Conservation (phyloP, 1,140 invertebrate species). For the Drosophila erecta region DNA sequence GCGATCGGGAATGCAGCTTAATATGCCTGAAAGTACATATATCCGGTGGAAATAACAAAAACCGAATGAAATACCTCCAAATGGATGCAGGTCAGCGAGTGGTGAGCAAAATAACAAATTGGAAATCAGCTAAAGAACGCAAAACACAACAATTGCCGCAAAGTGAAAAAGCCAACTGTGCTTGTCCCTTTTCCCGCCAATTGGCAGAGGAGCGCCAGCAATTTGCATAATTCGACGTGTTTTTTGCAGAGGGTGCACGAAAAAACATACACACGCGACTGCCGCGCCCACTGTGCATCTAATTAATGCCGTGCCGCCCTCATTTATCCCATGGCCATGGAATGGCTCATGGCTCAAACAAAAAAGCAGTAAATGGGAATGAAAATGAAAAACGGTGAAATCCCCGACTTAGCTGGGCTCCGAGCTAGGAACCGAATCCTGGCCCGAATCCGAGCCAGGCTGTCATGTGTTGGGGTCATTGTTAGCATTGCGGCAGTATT, state of each 20-base stretch:
- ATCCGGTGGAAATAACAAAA: slow-evolving; percentile 77
- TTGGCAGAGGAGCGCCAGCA: slow-evolving; percentile 22
- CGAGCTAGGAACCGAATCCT: slow-evolving; percentile 10
- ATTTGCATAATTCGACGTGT: slow-evolving; percentile 54
- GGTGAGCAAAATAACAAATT: slow-evolving; percentile 3
- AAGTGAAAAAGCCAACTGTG: background rate
- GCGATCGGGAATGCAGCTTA: slow-evolving; percentile 58
- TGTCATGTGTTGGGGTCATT: slow-evolving; percentile 66
- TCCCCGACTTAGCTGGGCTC: slow-evolving; percentile 11
- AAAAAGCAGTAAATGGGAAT: background rate
- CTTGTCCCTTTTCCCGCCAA: slow-evolving; percentile 36
- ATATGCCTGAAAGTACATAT: slow-evolving; percentile 63
- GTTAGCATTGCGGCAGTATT: slow-evolving; percentile 79
- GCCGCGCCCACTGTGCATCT: slow-evolving; percentile 49
- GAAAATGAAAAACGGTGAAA: slow-evolving; percentile 2
- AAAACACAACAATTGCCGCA: slow-evolving; percentile 8
- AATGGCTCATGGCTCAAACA: background rate
- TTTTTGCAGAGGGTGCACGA: slow-evolving; percentile 3
- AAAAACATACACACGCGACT: slow-evolving; percentile 2
- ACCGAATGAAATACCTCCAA: slow-evolving; percentile 24
- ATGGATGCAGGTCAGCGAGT: slow-evolving; percentile 32
- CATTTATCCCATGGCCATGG: slow-evolving; percentile 42
- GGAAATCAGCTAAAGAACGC: slow-evolving; percentile 17
- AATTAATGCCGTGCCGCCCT: slow-evolving; percentile 51
- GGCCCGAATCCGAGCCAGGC: slow-evolving; percentile 17